These are phyloP conservation scores for Sinosuthora webbiana DNA, from an alignment of 2,113 vertebrate genomes.

Conservation along the genomic window DNA sequence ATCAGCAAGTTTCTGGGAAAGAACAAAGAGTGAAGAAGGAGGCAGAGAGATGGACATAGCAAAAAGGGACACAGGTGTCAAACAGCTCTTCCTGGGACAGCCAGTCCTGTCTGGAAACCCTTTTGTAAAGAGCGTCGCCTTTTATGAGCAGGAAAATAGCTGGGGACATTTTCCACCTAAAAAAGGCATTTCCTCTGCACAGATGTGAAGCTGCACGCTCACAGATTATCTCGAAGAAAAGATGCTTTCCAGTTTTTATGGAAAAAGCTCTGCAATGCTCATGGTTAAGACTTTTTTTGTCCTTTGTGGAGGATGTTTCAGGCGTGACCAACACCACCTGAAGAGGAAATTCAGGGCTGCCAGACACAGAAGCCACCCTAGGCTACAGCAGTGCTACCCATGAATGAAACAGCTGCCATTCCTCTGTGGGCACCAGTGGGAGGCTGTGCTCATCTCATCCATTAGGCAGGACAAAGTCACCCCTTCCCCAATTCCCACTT, in stretches of 20 bases:
- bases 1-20: conserved; percentile 85
- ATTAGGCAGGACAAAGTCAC: neutral
- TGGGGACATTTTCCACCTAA: neutral
- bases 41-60: fast-evolving
- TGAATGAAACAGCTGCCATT: fast-evolving
- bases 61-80: neutral
- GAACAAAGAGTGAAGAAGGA: neutral
- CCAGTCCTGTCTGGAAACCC: neutral
- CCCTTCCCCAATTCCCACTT: neutral
- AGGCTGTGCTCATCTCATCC: neutral
- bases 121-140: neutral
- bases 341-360: neutral
- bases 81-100: neutral
- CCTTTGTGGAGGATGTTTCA: neutral
- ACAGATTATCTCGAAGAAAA: neutral
- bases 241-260: neutral
- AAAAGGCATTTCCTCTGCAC: neutral
- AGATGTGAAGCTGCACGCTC: neutral
- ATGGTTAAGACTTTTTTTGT: neutral
- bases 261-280: neutral
- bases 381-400: neutral
- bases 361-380: neutral
- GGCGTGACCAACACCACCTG: neutral
- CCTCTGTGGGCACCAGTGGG: neutral
- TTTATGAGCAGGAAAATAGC: neutral